These are phyloP conservation scores for Zosterops borbonicus DNA, from an alignment of 2,113 vertebrate genomes.

Conservation along the genomic window DNA sequence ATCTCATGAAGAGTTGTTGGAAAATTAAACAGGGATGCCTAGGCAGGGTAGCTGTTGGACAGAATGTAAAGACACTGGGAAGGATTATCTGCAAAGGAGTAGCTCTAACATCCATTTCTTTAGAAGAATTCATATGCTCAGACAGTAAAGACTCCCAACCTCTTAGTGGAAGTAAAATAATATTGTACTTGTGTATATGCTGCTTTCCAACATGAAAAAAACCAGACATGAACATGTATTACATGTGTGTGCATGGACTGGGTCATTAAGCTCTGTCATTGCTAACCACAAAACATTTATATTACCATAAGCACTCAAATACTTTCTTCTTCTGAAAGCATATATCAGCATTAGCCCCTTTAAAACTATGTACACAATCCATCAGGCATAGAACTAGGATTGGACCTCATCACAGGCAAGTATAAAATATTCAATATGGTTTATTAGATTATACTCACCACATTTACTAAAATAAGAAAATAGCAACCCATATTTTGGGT, in stretches of 20 bases:
- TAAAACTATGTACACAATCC: not conserved
- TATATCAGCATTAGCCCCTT: not conserved
- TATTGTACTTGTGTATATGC: not conserved
- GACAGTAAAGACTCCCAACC: not conserved
- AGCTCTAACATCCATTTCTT: not conserved
- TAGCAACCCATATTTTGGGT: constrained; percentile 75
- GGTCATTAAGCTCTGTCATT: not conserved
- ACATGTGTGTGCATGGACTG: not conserved
- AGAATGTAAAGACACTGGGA: not conserved
- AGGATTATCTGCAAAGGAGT: not conserved
- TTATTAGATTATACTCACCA: constrained; percentile 68
- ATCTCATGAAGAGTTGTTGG: not conserved
- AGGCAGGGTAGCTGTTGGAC: not conserved
- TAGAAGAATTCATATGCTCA: not conserved
- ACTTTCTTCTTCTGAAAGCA: not conserved
- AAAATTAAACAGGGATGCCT: not conserved
- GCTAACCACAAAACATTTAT: not conserved
- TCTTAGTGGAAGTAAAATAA: not conserved
- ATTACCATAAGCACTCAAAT: not conserved
- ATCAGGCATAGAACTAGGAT: not conserved
- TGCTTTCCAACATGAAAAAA: not conserved
- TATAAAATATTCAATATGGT: not conserved
- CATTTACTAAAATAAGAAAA: constrained; percentile 78
- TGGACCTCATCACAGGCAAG: not conserved
- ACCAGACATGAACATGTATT: not conserved